Base-by-base conservation (phyloP, 2,888 invertebrate genomes). In the Cremastobaeus sp. region DNA sequence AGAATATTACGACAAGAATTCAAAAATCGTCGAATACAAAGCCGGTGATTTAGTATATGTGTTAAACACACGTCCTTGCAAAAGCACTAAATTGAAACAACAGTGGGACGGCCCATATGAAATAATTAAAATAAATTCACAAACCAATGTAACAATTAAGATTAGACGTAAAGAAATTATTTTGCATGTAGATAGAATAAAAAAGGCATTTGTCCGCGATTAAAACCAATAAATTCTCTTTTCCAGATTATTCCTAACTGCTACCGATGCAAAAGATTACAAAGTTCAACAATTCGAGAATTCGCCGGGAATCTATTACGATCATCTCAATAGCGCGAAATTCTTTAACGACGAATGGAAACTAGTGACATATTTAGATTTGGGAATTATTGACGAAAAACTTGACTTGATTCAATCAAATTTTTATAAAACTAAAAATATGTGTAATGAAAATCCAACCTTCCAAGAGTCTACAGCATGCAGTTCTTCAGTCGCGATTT, bases 1-100 rank as follows among this genome's bases (percentile, higher is more conserved):
- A 76, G 45, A 14, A 5, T 60, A 76, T 32, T 78, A 79, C 57
- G 79, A 81, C 64, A 57, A 68, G 30, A 62, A 68, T n/a, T 20
- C 37, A n/a, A 60, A 79, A 15, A 30, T 55, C 6, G 14, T 47
- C 3, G 15, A 69, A 47, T 77, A 68, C 34, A 62, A 78, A 34
- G 57, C 64, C 4, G 65, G 70, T 6, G 76, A 79, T 48, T 50
- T 70, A 15, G 66, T 78, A 9, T 72, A 47, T 8, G 15, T 78
- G 6, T 3, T 20, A 6, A 28, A 54, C 1, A 30, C 28, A n/a
- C 54, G 15, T 18, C 52, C 41, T 3, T 4, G 17, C 3, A 39
- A 11, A 28, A 28, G 21, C 6, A 17, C 28, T 1, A 55, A 55
- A 32, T 17, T 55, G 3, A 14, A 35, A 25, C 30, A 25, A 5